Evolutionary conservation across 1,140 invertebrate genomes (phyloP), one percentile per base, ranked within the genome.

Genomic region (Vanessa tameamea): DNA sequence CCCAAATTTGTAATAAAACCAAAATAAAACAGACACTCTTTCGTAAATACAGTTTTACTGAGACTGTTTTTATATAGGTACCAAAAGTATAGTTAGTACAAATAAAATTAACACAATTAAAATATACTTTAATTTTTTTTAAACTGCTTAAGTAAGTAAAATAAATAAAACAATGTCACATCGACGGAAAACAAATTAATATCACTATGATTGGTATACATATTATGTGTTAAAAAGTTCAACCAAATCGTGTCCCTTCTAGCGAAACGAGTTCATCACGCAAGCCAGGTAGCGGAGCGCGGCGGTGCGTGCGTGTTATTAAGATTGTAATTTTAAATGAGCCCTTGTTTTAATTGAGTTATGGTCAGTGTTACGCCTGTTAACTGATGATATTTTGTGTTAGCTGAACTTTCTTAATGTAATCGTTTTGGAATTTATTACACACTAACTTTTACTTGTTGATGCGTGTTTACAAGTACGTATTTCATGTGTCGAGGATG

Each of bases 301-400:
- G 85, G 88, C 86, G 82, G 73, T 74, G 79, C 81, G 78, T 79
- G 85, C 84, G 85, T 84, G 84, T 87, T 87, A 89, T 90, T 89
- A 87, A 88, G 81, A 85, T 81, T 84, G 83, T 88, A 85, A 90
- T 87, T 89, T 89, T 85, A 87, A 87, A 87, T 81, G 81, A 74
- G 76, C 82, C 81, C 82, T 89, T 84, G 82, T 89, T 90, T 87
- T 89, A 91, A 91, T 91, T 90, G 84, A 88, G 89, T 89, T 90
- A 89, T 81, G 84, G 79, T 14, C 68, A 47, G 43, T 75, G 74
- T 75, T 68, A 57, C 73, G 65, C 50, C 73, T 72, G 70, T 72
- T 76, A 70, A 66, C 31, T 31, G 59, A 50, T 48, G 64, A 70
- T 71, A 64, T 68, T 68, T 71, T 50, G 55, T 66, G 53, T 59